Evolutionary conservation across 2,888 invertebrate species (phyloP), one percentile per base, ranked within the genome.

Genomic region (Stenodema calcarata): DNA sequence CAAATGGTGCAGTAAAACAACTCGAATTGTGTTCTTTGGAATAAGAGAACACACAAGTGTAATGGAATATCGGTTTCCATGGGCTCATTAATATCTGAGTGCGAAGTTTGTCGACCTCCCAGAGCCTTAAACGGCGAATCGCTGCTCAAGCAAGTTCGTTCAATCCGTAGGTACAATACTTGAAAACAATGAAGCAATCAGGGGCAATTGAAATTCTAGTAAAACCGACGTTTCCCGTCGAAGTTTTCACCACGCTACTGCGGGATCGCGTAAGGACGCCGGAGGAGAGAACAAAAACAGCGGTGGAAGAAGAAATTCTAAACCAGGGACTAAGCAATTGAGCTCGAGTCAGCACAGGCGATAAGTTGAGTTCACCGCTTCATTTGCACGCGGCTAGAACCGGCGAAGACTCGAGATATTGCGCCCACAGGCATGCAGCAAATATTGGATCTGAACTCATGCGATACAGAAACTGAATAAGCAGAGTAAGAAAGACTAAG

Each of bases 291-390:
- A 78, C 14, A 30, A 75, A 75, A n/a, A 41, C 78, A 35, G 75
- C 41, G 4, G 12, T 12, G 28, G 14, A 78, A 50, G 54, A 80
- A 27, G 80, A 80, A 80, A 80, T 54, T 30, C 54, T 50, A 80
- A 50, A 80, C 80, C 54, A 18, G 4, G 44, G 70, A 23, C 23
- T 16, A 50, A n/a, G n/a, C 42, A 23, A 14, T n/a, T 12, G 27
- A 27, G 35, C 27, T 44, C 47, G 14, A 79, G 79, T 79, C 79
- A 79, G 79, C 47, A 18, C 30, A 42, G n/a, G 78, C 44, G 75
- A 28, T 27, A 35, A 76, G 76, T 79, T 80, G 80, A 80, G 80
- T 80, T 80, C 80, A 80, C 80, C 50, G 54, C 54, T 80, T 50
- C 16, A 50, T 80, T 50, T 23, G 42, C 28, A n/a, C 18, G 44